Evolutionary conservation across 2,888 invertebrate species (phyloP).

Genomic region (Ormyrus rosae): DNA sequence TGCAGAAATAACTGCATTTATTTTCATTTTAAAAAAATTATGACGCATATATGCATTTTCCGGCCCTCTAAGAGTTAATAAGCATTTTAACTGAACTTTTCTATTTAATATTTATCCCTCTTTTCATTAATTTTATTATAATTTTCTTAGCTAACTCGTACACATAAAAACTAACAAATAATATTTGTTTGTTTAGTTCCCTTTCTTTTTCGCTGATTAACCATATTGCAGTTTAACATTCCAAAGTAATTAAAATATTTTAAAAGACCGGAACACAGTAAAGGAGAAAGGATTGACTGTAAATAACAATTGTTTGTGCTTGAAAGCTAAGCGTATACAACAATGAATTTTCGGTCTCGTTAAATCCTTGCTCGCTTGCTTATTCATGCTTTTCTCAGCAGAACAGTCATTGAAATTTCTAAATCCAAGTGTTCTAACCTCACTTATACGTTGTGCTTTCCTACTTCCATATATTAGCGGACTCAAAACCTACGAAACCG

Average conservation of each 20-base stretch:
- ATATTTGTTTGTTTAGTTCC: too few relatives aligned
- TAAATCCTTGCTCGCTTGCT: slow-evolving; percentile 19
- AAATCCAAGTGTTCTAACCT: slow-evolving; percentile 61
- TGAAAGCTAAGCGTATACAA: too few relatives aligned
- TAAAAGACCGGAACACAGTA: slow-evolving; percentile 1
- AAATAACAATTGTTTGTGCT: not conserved
- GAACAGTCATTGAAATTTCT: not conserved
- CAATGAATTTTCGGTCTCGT: too few relatives aligned
- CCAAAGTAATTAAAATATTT: slow-evolving; percentile 12
- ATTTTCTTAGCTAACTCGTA: too few relatives aligned
- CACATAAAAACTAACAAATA: too few relatives aligned
- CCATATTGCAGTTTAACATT: not conserved
- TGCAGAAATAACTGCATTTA: not conserved
- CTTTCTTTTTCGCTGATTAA: too few relatives aligned
- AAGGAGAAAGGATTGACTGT: slow-evolving; percentile 14
- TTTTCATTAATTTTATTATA: too few relatives aligned
- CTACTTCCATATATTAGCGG: slow-evolving; percentile 80
- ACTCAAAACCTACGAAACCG: slow-evolving; percentile 96
- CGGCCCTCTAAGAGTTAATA: too few relatives aligned
- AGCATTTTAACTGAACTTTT: too few relatives aligned
- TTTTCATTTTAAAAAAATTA: not conserved
- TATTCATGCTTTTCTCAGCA: not conserved
- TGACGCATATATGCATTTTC: not conserved
- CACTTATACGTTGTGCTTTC: slow-evolving; percentile 69
- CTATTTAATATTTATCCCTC: too few relatives aligned